Conservation (phyloP, 2,113 vertebrate genomes). For the Gavialis gangeticus region DNA sequence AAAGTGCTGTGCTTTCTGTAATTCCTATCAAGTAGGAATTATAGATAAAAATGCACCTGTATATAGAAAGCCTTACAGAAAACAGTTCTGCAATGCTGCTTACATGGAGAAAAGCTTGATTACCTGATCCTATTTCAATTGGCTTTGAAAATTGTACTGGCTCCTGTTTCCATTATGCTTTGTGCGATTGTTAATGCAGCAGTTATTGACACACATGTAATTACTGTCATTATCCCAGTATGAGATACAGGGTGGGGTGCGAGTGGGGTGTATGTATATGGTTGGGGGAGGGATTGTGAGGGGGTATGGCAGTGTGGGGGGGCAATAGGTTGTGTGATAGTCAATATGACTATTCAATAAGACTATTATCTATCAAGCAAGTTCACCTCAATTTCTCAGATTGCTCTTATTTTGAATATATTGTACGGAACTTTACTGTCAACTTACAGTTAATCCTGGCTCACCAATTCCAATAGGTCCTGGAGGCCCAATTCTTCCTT, state of each 20-base stretch:
- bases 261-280: no score
- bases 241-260: not conserved
- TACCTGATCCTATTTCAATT: not conserved
- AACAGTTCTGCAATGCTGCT: not conserved
- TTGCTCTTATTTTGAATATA: not conserved
- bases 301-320: no score
- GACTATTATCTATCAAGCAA: not conserved
- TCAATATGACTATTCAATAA: not conserved
- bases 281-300: no score
- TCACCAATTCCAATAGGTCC: slow-evolving; percentile 85
- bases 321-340: no score
- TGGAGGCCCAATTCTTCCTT: slow-evolving; percentile 82
- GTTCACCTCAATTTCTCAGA: not conserved
- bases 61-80: not conserved
- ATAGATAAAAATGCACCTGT: not conserved
- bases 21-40: not conserved
- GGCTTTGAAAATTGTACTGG: not conserved
- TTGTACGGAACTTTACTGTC: not conserved
- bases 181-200: not conserved
- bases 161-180: not conserved
- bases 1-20: not conserved
- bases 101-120: no score
- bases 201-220: not conserved
- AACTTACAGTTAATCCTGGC: slow-evolving; percentile 86
- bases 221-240: not conserved